phyloP scores from a whole-genome alignment of 2,113 vertebrate genomes.

The Trichomycterus rosablanca region DNA sequence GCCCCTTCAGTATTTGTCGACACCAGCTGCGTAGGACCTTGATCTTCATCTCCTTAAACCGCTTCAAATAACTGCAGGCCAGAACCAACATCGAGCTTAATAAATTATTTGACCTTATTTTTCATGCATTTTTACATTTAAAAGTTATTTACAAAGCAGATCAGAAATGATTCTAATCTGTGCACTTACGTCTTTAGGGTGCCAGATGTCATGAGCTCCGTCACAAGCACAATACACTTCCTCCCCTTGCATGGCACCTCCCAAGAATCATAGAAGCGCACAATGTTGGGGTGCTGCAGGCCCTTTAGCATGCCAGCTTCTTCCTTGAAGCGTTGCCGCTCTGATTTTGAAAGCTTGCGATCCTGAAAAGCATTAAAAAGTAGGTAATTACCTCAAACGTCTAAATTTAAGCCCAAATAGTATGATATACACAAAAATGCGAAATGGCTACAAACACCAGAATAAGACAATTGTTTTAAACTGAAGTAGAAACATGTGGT shows the following conservation, averaged over 20 bases:
- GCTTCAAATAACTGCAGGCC: slow-evolving; percentile 84
- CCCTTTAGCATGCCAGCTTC: slow-evolving; percentile 97
- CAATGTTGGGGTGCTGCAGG: slow-evolving; percentile 97
- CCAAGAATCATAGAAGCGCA: slow-evolving; percentile 98
- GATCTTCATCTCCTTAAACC: slow-evolving; percentile 99
- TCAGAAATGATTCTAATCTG: too few relatives aligned
- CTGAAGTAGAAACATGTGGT: too few relatives aligned
- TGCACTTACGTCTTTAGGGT: slow-evolving; percentile 96
- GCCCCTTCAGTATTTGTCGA: slow-evolving; percentile 93
- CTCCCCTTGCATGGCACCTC: slow-evolving; percentile 94
- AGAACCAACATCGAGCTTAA: neutral
- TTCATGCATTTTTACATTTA: too few relatives aligned
- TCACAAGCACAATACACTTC: slow-evolving; percentile 96
- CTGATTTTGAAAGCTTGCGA: slow-evolving; percentile 90
- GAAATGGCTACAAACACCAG: too few relatives aligned
- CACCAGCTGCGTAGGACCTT: slow-evolving; percentile 98
- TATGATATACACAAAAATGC: too few relatives aligned
- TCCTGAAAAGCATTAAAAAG: slow-evolving; percentile 65
- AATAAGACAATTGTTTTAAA: too few relatives aligned
- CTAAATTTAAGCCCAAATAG: too few relatives aligned
- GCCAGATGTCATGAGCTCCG: slow-evolving; percentile 97
- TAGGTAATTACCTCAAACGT: neutral
- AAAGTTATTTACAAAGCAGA: too few relatives aligned
- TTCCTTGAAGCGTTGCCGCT: slow-evolving; percentile 95
- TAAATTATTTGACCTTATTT: too few relatives aligned